Conservation (phyloP, 2,797 vertebrate species). For the Chaetodon trifasciatus region DNA sequence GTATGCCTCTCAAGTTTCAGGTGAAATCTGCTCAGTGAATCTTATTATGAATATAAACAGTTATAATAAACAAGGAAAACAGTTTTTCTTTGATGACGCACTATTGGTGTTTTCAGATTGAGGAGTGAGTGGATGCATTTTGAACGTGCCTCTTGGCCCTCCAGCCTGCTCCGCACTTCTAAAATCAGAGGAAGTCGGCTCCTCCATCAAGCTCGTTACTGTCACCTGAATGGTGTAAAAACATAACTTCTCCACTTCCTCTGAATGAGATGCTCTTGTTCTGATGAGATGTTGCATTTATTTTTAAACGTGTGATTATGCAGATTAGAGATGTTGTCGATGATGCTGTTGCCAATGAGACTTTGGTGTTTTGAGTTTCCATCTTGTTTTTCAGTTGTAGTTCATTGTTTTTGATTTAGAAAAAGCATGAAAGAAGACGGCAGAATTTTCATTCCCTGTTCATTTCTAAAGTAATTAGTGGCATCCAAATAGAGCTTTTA, state of each 20-base stretch:
- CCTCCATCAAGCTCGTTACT: constrained; percentile 12
- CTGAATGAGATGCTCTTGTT: constrained; percentile 31
- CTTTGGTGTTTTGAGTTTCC: constrained; percentile 10
- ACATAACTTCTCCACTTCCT: constrained; percentile 13
- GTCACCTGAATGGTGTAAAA: background rate
- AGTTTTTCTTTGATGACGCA: background rate
- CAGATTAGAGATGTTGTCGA: constrained; percentile 6
- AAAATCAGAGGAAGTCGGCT: constrained; percentile 25
- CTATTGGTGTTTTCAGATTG: background rate
- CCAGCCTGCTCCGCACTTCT: constrained; percentile 1
- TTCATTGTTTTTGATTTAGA: constrained; percentile 11
- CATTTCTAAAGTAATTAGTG: constrained; percentile 24
- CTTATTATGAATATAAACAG: background rate
- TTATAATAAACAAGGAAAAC: background rate
- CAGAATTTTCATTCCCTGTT: constrained; percentile 18
- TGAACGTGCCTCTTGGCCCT: constrained; percentile 17
- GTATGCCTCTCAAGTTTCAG: background rate
- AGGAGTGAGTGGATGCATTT: constrained; percentile 18
- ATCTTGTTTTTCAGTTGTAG: constrained; percentile 10
- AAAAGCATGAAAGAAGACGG: constrained; percentile 20
- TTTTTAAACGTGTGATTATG: constrained; percentile 26
- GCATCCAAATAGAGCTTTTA: constrained; percentile 25
- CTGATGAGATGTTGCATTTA: constrained; percentile 27
- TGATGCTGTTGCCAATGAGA: constrained; percentile 10
- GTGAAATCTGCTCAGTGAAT: background rate